Percentiles rank a stretch among this genome's conserved stretches.
Conservation (phyloP, 2,113 vertebrate genomes). For the Cyanoderma ruficeps region DNA sequence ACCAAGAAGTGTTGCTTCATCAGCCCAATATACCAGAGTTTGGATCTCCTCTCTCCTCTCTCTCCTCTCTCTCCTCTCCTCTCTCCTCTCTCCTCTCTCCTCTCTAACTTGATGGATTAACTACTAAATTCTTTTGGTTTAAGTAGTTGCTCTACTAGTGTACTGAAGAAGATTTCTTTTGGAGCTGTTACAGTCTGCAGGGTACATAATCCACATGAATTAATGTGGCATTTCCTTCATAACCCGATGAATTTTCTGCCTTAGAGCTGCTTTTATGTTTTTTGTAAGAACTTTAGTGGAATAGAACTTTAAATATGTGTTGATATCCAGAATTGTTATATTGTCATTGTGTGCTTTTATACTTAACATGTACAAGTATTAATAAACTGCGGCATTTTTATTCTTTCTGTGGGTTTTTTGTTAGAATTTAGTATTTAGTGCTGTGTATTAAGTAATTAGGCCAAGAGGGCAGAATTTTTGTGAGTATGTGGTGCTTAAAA, state of each 20-base stretch:
- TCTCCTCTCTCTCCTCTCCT: too few species aligned
- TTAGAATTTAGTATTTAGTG: not conserved
- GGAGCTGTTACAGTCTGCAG: not conserved
- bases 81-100: too few species aligned
- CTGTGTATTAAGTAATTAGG: not conserved
- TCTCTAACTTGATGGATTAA: not conserved
- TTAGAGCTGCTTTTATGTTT: not conserved
- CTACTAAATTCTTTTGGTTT: not conserved
- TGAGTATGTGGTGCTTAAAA: not conserved
- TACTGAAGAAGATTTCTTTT: constrained; percentile 5
- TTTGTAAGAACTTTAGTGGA: not conserved
- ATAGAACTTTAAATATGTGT: not conserved
- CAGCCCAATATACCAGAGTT: not conserved
- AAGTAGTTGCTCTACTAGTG: not conserved
- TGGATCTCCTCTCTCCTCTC: too few species aligned
- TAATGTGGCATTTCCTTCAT: constrained; percentile 30
- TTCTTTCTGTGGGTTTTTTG: not conserved
- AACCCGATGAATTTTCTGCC: constrained; percentile 6
- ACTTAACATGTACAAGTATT: not conserved
- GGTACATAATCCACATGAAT: not conserved
- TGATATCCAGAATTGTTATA: not conserved
- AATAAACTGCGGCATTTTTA: not conserved
- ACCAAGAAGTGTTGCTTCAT: not conserved
- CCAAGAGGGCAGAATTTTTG: not conserved
- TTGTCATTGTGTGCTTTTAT: not conserved